Base-by-base conservation (phyloP, 2,113 vertebrate genomes). In the Galemys pyrenaicus region DNA sequence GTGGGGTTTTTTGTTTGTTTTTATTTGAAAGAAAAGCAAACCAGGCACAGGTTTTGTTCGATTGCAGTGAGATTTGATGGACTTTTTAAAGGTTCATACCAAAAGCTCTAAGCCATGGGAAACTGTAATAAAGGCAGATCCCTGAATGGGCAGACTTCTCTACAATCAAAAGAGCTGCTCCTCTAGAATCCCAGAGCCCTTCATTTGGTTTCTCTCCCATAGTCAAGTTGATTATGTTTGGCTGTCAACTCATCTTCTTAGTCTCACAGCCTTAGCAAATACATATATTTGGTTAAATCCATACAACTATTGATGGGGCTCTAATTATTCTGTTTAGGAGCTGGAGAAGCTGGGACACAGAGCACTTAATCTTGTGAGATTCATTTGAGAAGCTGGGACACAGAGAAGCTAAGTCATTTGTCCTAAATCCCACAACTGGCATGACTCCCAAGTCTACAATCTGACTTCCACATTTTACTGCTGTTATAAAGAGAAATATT, bases 341-440 rank as follows among this genome's bases (percentile, higher is more conserved):
- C 3, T 41, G 44, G 93, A 79, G 67, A 91, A 79, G 19, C 65
- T 89, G 80, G 51, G 44, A 62, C 26, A 30, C 65, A 91, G 41
- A 91, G 41, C n/a, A n/a, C n/a, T n/a, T n/a, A n/a, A n/a, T n/a
- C n/a, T n/a, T n/a, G n/a, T n/a, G n/a, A n/a, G n/a, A n/a, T n/a
- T n/a, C n/a, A n/a, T n/a, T n/a, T n/a, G 93, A 79, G 67, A 91
- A 79, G 19, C 65, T 89, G 80, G 51, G 44, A 62, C 26, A 30
- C 65, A 91, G 41, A 91, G 41, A 92, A 8, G 19, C 51, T 37
- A 89, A 77, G 64, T 73, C n/a, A 39, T 93, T 60, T 87, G 17
- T 5, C 56, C n/a, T 30, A 78, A 65, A 46, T 22, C 56, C 17
- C 39, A 79, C 16, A 87, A 37, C 22, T 30, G 26, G 35, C 70